Evolutionary conservation across 2,113 vertebrate genomes (phyloP).

Genomic region (Salvator merianae): DNA sequence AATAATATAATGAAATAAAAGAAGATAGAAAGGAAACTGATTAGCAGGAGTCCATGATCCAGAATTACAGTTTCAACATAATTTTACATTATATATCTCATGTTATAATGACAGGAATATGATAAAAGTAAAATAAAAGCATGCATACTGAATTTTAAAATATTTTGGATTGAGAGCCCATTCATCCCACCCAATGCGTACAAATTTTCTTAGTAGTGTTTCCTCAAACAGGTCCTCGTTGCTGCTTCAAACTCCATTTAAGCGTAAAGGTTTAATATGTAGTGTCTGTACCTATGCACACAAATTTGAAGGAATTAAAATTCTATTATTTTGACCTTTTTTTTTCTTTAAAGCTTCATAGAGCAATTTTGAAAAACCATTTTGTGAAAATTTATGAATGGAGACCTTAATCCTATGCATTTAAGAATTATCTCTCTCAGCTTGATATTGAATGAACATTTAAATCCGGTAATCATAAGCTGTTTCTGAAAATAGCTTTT

Average conservation of each 20-base stretch:
- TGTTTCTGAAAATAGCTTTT: constrained; percentile 53
- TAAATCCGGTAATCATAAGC: constrained; percentile 58
- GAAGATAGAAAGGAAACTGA: not conserved
- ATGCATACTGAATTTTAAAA: not conserved
- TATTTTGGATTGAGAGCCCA: not conserved
- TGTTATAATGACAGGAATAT: not conserved
- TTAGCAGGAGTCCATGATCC: not conserved
- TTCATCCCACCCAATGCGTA: not conserved
- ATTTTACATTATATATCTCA: too few relatives aligned
- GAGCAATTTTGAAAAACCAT: constrained; percentile 46
- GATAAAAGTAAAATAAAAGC: not conserved
- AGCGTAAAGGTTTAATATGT: not conserved
- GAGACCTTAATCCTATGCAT: constrained; percentile 47
- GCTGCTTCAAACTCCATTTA: not conserved
- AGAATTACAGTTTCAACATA: not conserved
- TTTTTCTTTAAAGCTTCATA: constrained; percentile 32
- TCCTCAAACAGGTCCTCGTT: not conserved
- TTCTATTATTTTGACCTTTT: constrained; percentile 34
- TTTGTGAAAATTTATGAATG: constrained; percentile 42
- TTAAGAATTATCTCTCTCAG: constrained; percentile 57
- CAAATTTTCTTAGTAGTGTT: not conserved
- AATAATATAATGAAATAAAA: not conserved
- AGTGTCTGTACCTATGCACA: not conserved
- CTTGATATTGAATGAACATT: constrained; percentile 51
- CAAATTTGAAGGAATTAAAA: not conserved